Evolutionary conservation across 92 coral and sea anemone species (phyloP).

Genomic region (Heliopora coerulea): DNA sequence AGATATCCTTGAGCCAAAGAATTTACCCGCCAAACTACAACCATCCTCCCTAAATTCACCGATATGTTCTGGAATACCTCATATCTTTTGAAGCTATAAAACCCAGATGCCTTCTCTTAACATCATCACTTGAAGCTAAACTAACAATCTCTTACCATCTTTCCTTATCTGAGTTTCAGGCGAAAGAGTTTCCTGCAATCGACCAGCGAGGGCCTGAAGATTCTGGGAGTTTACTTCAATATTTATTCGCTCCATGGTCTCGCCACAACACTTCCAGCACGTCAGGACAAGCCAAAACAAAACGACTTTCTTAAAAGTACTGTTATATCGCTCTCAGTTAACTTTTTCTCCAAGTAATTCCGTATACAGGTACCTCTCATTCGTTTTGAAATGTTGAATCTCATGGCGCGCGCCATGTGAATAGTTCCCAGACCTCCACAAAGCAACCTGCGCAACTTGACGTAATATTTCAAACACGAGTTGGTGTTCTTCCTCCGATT

Average conservation of each 20-base stretch:
- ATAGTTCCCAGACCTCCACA: constrained; percentile 33
- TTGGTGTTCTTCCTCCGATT: too few relatives aligned
- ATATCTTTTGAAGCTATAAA: too few relatives aligned
- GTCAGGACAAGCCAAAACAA: neutral
- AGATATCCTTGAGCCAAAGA: too few relatives aligned
- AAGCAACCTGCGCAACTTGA: too few relatives aligned
- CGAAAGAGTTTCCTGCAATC: constrained; percentile 76
- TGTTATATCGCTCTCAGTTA: neutral
- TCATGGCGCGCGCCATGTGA: constrained; percentile 28
- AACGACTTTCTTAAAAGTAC: neutral
- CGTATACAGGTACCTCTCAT: too few relatives aligned
- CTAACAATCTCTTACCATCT: constrained; percentile 72
- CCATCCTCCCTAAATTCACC: too few relatives aligned
- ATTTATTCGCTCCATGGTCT: constrained; percentile 13
- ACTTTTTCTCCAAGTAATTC: neutral
- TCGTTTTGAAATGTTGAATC: constrained; percentile 18
- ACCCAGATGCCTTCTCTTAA: too few relatives aligned
- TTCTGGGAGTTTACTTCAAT: constrained; percentile 55
- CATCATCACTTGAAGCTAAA: too few relatives aligned
- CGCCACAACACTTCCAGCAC: neutral
- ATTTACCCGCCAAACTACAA: too few relatives aligned
- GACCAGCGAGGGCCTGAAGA: constrained; percentile 63
- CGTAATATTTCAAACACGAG: too few relatives aligned
- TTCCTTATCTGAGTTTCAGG: constrained; percentile 71
- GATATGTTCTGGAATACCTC: too few relatives aligned